These are phyloP conservation scores for Zaprionus lineosus DNA, from an alignment of 2,888 invertebrate species.

Conservation along the genomic window DNA sequence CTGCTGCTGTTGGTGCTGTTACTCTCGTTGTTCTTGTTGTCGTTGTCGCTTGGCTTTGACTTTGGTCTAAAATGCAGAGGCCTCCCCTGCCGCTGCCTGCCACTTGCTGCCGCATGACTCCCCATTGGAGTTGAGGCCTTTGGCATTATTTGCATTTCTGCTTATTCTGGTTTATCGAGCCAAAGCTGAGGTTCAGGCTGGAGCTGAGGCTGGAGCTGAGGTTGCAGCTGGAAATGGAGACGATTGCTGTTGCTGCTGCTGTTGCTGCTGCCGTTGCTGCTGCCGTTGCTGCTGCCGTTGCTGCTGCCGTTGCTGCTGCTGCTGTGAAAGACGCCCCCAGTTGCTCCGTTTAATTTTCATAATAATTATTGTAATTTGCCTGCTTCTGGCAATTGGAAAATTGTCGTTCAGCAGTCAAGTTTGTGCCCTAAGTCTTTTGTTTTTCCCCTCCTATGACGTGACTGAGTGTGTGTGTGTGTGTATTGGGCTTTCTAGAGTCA, in stretches of 20 bases:
- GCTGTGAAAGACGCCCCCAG: slow-evolving; percentile 39
- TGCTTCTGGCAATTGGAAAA: slow-evolving; percentile 53
- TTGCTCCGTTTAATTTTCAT: slow-evolving; percentile 44
- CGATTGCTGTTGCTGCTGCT: neutral
- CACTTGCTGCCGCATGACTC: slow-evolving; percentile 31
- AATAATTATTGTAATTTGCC: slow-evolving; percentile 72
- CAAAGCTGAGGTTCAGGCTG: slow-evolving; percentile 16
- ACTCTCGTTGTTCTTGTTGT: slow-evolving; percentile 9
- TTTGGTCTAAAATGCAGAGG: slow-evolving; percentile 73
- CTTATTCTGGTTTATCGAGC: slow-evolving; percentile 54
- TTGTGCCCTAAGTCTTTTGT: slow-evolving; percentile 66
- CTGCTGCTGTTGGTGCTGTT: slow-evolving; percentile 11
- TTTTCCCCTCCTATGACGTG: slow-evolving; percentile 19
- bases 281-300: slow-evolving; percentile 17
- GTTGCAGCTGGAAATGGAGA: slow-evolving; percentile 1
- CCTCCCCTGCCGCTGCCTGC: slow-evolving; percentile 21
- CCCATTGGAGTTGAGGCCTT: slow-evolving; percentile 37
- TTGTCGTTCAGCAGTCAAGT: slow-evolving; percentile 42
- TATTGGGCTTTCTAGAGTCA: slow-evolving; percentile 51
- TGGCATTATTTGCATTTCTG: slow-evolving; percentile 73
- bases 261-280: slow-evolving; percentile 6
- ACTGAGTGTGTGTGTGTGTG: neutral
- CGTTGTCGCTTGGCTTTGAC: slow-evolving; percentile 54
- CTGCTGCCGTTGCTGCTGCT: slow-evolving; percentile 17
- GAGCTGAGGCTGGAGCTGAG: slow-evolving; percentile 5